Conservation (phyloP, 2,797 vertebrate genomes). For the Masticophis lateralis region DNA sequence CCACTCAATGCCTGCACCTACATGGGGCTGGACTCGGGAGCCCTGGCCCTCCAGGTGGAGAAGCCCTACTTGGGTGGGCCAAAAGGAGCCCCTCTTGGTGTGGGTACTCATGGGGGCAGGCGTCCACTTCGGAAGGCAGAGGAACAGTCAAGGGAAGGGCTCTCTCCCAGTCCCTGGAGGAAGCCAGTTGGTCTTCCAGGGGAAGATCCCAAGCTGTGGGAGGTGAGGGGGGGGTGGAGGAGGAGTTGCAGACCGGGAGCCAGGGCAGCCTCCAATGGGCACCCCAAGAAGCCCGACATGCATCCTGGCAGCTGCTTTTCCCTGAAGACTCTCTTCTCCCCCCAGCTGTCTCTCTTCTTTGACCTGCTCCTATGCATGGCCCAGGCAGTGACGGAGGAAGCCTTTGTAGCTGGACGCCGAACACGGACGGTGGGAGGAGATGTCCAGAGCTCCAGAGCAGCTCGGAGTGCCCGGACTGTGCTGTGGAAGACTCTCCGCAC, state of each 20-base stretch:
- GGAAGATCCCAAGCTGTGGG: not conserved
- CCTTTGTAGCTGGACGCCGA: conserved; percentile 75
- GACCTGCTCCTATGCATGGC: conserved; percentile 91
- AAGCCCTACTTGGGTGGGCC: not conserved
- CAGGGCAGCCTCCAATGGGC: not conserved
- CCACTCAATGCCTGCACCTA: conserved; percentile 94
- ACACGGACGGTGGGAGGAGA: conserved; percentile 54
- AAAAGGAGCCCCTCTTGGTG: not conserved
- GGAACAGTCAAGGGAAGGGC: not conserved
- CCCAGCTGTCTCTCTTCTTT: conserved; percentile 91
- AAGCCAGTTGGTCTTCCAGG: not conserved
- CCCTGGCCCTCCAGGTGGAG: conserved; percentile 85
- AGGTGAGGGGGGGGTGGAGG: not conserved
- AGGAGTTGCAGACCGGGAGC: not conserved
- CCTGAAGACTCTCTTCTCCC: not conserved
- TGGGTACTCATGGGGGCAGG: not conserved
- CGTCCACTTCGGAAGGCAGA: not conserved
- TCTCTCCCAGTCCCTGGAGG: not conserved
- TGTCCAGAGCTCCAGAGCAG: conserved; percentile 39
- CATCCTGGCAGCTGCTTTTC: not conserved
- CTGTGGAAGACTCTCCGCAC: conserved; percentile 83
- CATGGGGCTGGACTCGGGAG: conserved; percentile 91
- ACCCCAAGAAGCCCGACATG: not conserved
- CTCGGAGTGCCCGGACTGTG: conserved; percentile 74
- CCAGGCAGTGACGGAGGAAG: conserved; percentile 70